Conservation (phyloP, 1,140 invertebrate species). For the Zaprionus capensis region DNA sequence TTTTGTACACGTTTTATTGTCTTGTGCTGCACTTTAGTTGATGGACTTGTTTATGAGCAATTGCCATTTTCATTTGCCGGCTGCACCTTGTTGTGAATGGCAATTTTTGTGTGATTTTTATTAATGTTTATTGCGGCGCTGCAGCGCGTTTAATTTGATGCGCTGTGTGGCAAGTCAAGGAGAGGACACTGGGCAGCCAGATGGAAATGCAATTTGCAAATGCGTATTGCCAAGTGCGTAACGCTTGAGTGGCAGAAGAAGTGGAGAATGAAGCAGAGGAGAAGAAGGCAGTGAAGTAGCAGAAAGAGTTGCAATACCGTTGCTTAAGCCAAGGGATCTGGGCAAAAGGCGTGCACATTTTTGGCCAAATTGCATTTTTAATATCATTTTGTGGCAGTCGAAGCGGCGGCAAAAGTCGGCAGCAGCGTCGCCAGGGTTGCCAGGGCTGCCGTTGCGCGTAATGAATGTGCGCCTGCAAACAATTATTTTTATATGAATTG, state of each 20-base stretch:
- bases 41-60: conserved; percentile 82
- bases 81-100: conserved; percentile 46
- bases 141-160: conserved; percentile 76
- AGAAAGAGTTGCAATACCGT: conserved; percentile 10
- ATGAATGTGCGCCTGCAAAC: conserved; percentile 76
- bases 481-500: conserved; percentile 79
- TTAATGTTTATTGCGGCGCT: conserved; percentile 76
- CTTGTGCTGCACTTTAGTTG: conserved; percentile 73
- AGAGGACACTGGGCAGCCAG: conserved; percentile 32
- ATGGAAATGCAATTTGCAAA: conserved; percentile 72
- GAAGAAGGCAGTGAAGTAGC: too few species aligned
- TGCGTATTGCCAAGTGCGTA: conserved; percentile 53
- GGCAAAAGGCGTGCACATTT: conserved; percentile 44
- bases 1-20: conserved; percentile 36
- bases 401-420: background rate
- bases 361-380: conserved; percentile 77
- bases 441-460: conserved; percentile 55
- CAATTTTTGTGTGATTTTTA: conserved; percentile 79
- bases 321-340: conserved; percentile 9
- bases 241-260: conserved; percentile 5
- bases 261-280: background rate
- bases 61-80: conserved; percentile 53
- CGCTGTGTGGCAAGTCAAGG: conserved; percentile 55
- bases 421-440: conserved; percentile 38
- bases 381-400: conserved; percentile 52